phyloP scores from a whole-genome alignment of 2,888 invertebrate genomes.

The Leucoptera coffeella region DNA sequence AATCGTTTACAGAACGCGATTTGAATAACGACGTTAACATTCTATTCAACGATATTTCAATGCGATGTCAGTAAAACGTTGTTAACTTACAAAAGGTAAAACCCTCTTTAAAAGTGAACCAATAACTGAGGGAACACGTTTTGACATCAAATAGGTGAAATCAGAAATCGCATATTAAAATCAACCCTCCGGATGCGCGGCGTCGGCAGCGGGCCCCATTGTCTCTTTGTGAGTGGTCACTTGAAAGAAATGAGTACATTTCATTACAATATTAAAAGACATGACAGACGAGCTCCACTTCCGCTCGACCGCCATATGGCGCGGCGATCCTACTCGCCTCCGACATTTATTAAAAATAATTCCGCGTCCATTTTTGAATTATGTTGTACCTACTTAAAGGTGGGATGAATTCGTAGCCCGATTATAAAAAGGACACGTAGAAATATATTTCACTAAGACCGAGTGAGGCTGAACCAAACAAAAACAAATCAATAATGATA shows the following conservation, averaged over 20 bases:
- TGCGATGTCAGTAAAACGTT: not conserved
- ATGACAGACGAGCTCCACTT: constrained; percentile 47
- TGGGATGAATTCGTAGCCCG: too few species aligned
- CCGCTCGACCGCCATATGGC: constrained; percentile 41
- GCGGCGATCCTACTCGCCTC: too few species aligned
- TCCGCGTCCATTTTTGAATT: too few species aligned
- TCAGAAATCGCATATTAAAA: constrained; percentile 11
- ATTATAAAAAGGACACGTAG: too few species aligned
- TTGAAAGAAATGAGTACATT: constrained; percentile 34
- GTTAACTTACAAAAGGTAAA: not conserved
- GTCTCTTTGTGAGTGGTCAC: constrained; percentile 45
- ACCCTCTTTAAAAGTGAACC: not conserved
- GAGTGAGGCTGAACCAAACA: too few species aligned
- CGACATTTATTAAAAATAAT: too few species aligned
- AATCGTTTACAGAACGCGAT: too few species aligned
- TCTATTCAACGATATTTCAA: too few species aligned
- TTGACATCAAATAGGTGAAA: constrained; percentile 11
- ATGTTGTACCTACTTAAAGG: too few species aligned
- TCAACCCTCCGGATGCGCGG: constrained; percentile 27
- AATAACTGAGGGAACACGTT: constrained; percentile 3
- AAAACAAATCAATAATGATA: too few species aligned
- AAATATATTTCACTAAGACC: too few species aligned
- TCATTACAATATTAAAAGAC: constrained; percentile 43
- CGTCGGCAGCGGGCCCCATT: constrained; percentile 29
- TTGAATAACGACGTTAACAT: too few species aligned